Evolutionary conservation across 2,113 vertebrate genomes (phyloP), one percentile per base, ranked within the genome.

Genomic region (Eretmochelys imbricata): DNA sequence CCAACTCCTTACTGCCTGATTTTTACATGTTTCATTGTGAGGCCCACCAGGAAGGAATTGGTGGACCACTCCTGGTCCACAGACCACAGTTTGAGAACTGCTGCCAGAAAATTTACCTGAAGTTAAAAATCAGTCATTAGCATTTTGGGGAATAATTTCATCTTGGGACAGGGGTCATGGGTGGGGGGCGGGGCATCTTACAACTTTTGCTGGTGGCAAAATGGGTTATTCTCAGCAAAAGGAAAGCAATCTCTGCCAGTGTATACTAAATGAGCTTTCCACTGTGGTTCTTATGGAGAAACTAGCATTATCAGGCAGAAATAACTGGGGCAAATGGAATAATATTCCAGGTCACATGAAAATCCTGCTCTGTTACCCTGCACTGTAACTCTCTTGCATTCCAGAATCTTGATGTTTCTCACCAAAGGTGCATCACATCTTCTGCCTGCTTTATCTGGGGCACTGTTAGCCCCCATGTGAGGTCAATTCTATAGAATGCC

Each of bases 221-320:
- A 84, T 13, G 89, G 93, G 92, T 79, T 95, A 87, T 86, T 96
- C 93, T 92, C 95, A 91, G 55, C 82, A 87, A 86, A 91, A 2
- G 8, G 94, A 62, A 97, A 96, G 89, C 87, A 97, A 90, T 59
- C 4, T 0, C 82, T 97, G 97, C 96, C 97, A 97, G 93, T 59
- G 82, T 96, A 97, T 91, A 96, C 97, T 59, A 91, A 29, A 91
- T 93, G 91, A 95, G 62, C 57, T 89, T 75, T 97, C 96, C 83
- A 91, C 78, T 50, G 81, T 94, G 0, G 42, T 91, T 84, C 80
- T 94, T 80, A 91, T 82, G 89, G 85, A 93, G 85, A 93, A 90
- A 91, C 0, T 35, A 96, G 75, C 80, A 75, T 72, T 93, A 96
- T 94, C 87, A 95, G 90, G 42, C 89, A 96, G 48, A 72, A 79